Evolutionary conservation across 2,797 vertebrate genomes (phyloP).

Genomic region (Moxostoma hubbsi): DNA sequence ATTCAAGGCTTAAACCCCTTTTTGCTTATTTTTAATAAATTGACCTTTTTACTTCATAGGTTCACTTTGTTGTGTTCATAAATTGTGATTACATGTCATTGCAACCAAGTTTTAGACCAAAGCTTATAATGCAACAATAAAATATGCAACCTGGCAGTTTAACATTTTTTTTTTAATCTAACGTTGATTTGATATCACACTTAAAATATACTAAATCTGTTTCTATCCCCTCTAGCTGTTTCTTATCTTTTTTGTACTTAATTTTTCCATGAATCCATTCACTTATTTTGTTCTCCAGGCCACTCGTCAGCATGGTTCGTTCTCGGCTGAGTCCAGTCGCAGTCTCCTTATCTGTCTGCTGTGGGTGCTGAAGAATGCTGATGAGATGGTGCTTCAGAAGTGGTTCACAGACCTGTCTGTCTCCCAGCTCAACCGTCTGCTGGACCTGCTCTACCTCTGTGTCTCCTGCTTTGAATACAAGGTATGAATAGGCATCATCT

Average conservation of each 20-base stretch:
- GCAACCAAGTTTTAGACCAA: too few relatives aligned
- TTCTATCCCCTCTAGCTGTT: not conserved
- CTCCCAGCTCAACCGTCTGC: constrained; percentile 92
- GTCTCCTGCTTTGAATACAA: constrained; percentile 99
- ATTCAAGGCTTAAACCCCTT: too few relatives aligned
- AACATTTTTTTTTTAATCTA: too few relatives aligned
- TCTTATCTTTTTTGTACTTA: not conserved
- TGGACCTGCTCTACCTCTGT: constrained; percentile 96
- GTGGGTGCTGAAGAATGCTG: constrained; percentile 98
- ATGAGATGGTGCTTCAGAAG: constrained; percentile 93
- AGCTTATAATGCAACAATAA: too few relatives aligned
- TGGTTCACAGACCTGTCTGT: constrained; percentile 99
- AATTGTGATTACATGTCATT: too few relatives aligned
- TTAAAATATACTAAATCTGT: too few relatives aligned
- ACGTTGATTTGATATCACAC: too few relatives aligned
- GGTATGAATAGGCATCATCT: constrained; percentile 70
- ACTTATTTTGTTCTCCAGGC: constrained; percentile 70
- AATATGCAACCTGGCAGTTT: too few relatives aligned
- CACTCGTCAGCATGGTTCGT: constrained; percentile 89
- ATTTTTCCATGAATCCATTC: not conserved
- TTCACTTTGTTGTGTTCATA: too few relatives aligned
- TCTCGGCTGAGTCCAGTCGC: constrained; percentile 95
- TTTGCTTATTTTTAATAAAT: too few relatives aligned
- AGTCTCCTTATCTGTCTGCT: constrained; percentile 96
- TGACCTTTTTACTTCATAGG: too few relatives aligned